These are phyloP conservation scores for Caenorhabditis wallacei DNA, from an alignment of 2,888 invertebrate genomes.

Conservation along the genomic window DNA sequence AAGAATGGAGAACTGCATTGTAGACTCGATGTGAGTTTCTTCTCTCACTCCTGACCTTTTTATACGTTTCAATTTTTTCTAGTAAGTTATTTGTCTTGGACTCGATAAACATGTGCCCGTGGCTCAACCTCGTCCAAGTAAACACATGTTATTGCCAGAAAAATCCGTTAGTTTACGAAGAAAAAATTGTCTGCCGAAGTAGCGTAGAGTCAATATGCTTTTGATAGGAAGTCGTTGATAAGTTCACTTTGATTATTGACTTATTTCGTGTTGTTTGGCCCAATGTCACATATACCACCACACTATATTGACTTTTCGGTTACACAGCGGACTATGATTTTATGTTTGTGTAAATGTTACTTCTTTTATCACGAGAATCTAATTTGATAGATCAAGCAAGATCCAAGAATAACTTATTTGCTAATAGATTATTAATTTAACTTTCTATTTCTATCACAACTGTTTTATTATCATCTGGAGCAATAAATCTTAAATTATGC, in stretches of 20 bases:
- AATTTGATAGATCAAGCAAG: slow-evolving; percentile 47
- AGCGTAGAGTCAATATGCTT: slow-evolving; percentile 49
- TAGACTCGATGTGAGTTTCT: slow-evolving; percentile 42
- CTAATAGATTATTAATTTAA: slow-evolving; percentile 29
- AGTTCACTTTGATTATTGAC: slow-evolving; percentile 45
- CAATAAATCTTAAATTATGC: not conserved
- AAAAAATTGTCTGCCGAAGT: slow-evolving; percentile 56
- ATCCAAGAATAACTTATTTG: slow-evolving; percentile 45
- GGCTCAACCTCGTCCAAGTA: slow-evolving; percentile 45
- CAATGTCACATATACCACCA: slow-evolving; percentile 43
- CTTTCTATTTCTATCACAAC: slow-evolving; percentile 15
- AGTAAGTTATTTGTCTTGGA: slow-evolving; percentile 56
- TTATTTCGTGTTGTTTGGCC: slow-evolving; percentile 57
- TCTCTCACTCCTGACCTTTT: slow-evolving; percentile 39
- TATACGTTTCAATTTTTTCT: slow-evolving; percentile 41
- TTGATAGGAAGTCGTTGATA: slow-evolving; percentile 53
- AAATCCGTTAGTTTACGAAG: slow-evolving; percentile 49
- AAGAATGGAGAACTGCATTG: slow-evolving; percentile 54
- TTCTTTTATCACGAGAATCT: slow-evolving; percentile 54
- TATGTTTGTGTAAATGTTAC: slow-evolving; percentile 45
- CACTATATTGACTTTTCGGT: slow-evolving; percentile 51
- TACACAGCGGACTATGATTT: slow-evolving; percentile 28
- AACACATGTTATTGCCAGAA: slow-evolving; percentile 65
- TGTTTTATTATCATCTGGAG: not conserved
- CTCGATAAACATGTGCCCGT: slow-evolving; percentile 61